Base-by-base conservation (phyloP, 2,888 invertebrate genomes). In the Tenthredo notha region DNA sequence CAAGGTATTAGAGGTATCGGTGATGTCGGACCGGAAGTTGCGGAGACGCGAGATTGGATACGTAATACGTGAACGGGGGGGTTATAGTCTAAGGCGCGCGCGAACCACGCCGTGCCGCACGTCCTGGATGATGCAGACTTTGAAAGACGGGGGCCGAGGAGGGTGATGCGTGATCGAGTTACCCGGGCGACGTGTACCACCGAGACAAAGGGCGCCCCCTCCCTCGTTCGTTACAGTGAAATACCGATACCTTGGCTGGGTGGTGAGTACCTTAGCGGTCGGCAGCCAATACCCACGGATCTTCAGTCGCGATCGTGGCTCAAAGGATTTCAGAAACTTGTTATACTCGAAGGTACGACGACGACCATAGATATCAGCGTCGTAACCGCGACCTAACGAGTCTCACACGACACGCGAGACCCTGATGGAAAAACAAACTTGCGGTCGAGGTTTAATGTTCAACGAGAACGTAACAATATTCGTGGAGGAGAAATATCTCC, bases 101-200 rank as follows among this genome's bases (percentile, higher is more conserved):
- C 80, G 33, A 61, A 80, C 33, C 33, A 9, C 54, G 25, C 47
- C 21, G 25, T 43, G 29, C 47, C 15, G 33, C n/a, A 54, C 61
- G 58, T 61, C 58, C 58, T 12, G 61, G 80, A 40, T 58, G 78
- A 40, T 80, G 80, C 61, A 80, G 50, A 80, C 58, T 61, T 80
- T 21, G 80, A 37, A 65, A 84, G 84, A 77, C 50, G 77, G 43
- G 43, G 77, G 61, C 18, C 75, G 12, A 83, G 87, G 88, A 89
- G 90, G 89, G 90, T 90, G 88, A 91, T 91, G 91, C 91, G 91
- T 91, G 92, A 92, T 92, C 92, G 90, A 91, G 91, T 92, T 92
- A 92, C 92, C 89, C 89, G 90, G 88, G 88, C 87, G 89, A 88
- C 33, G 43, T 84, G 87, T 85, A 86, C 87, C 88, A 88, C 88